Conservation (phyloP, 2,888 invertebrate species). For the Imbricaverruca yamaguchii region DNA sequence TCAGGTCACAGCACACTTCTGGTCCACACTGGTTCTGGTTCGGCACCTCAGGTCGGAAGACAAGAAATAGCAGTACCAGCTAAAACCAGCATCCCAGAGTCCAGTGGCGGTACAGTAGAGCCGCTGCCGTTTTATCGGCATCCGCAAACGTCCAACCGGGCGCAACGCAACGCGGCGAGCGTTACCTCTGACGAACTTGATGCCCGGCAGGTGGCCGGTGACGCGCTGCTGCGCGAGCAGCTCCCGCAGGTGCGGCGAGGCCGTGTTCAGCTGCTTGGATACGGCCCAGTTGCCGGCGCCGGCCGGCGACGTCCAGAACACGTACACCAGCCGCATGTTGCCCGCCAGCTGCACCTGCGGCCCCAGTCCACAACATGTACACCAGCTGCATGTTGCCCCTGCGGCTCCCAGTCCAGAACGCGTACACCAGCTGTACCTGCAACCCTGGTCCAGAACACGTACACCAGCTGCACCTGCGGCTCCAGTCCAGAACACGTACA, state of each 20-base stretch:
- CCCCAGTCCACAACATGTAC: background rate
- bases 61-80: too few relatives aligned
- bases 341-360: background rate
- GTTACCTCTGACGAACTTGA: slow-evolving; percentile 8
- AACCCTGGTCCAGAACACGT: slow-evolving; percentile 21
- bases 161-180: too few relatives aligned
- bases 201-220: slow-evolving; percentile 2
- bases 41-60: too few relatives aligned
- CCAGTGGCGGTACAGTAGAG: too few relatives aligned
- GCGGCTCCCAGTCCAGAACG: slow-evolving; percentile 6
- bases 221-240: slow-evolving; percentile 9
- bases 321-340: slow-evolving; percentile 14
- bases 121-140: too few relatives aligned
- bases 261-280: background rate
- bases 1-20: too few relatives aligned
- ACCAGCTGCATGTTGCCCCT: too few relatives aligned
- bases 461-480: background rate
- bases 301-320: background rate
- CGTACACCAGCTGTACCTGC: background rate
- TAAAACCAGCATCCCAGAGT: too few relatives aligned
- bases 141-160: too few relatives aligned
- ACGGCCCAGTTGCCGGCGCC: background rate
- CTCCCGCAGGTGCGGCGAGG: background rate
- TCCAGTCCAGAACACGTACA: slow-evolving; percentile 15
- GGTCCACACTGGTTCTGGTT: too few relatives aligned